A percentile compares a stretch with the other conserved stretches of the same genome.
These are phyloP conservation scores for Chlamydotis undulata DNA, from an alignment of 2,113 vertebrate species.

Conservation along the genomic window DNA sequence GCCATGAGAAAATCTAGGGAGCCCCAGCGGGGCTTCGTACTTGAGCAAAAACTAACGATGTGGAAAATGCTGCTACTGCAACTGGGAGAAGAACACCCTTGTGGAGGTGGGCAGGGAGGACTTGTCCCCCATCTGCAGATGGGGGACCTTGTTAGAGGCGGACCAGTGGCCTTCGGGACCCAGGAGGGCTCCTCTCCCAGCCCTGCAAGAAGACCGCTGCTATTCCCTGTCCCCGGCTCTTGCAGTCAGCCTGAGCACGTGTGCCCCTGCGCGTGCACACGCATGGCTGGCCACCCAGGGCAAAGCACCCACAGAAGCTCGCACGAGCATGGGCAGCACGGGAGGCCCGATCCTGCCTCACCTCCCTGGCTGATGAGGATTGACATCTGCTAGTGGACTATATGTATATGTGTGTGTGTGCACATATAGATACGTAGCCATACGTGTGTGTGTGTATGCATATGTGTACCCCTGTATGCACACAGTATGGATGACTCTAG, in stretches of 20 bases:
- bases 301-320: not conserved
- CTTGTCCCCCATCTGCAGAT: not conserved
- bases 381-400: not conserved
- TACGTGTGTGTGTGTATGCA: not conserved
- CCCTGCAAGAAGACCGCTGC: not conserved
- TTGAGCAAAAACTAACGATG: not conserved
- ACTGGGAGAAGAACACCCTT: not conserved
- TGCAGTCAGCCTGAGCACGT: accelerated
- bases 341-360: accelerated
- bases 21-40: not conserved
- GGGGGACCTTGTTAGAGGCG: not conserved
- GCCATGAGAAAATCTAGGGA: not conserved
- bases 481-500: not conserved
- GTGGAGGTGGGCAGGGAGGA: not conserved
- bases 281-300: not conserved
- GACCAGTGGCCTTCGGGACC: not conserved
- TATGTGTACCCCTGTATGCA: not conserved
- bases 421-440: not conserved
- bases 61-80: not conserved
- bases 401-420: not conserved
- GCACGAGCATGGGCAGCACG: accelerated
- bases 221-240: not conserved
- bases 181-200: not conserved
- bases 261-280: not conserved
- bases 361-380: not conserved